Percentiles rank a stretch among this genome's conserved stretches.
Evolutionary conservation across 2,888 invertebrate genomes (phyloP).

Genomic region (Hypena proboscidalis): DNA sequence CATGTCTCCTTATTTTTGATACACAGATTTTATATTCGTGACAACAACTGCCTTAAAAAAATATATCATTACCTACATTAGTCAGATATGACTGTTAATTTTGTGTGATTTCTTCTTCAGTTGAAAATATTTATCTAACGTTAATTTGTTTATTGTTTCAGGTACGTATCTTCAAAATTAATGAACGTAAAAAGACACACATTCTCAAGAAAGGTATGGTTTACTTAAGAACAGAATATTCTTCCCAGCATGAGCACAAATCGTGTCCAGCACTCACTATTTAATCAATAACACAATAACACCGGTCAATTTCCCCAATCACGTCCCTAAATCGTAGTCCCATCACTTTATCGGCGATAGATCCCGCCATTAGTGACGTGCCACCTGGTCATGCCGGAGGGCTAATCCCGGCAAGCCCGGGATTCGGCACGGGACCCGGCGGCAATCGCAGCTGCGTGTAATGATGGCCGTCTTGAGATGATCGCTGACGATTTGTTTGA

Average conservation of each 20-base stretch:
- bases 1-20: too few relatives aligned
- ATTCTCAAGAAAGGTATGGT: too few relatives aligned
- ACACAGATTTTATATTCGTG: too few relatives aligned
- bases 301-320: conserved; percentile 20
- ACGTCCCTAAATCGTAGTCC: conserved; percentile 14
- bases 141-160: conserved; percentile 34
- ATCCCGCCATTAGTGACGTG: conserved; percentile 38
- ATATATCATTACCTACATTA: too few relatives aligned
- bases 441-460: conserved; percentile 51
- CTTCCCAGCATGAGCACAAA: too few relatives aligned
- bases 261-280: too few relatives aligned
- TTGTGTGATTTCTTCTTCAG: too few relatives aligned
- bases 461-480: conserved; percentile 47
- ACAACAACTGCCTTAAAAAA: too few relatives aligned
- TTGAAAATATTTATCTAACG: neutral
- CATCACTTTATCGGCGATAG: conserved; percentile 35
- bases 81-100: too few relatives aligned
- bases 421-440: conserved; percentile 14
- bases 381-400: conserved; percentile 38
- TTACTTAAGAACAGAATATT: too few relatives aligned
- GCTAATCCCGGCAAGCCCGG: conserved; percentile 32
- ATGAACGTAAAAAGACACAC: too few relatives aligned
- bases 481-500: conserved; percentile 53
- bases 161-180: conserved; percentile 27
- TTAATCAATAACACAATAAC: conserved; percentile 1